Percentiles rank a stretch among this genome's conserved stretches.
Conservation (phyloP, 2,113 vertebrate species). For the Gavia stellata region DNA sequence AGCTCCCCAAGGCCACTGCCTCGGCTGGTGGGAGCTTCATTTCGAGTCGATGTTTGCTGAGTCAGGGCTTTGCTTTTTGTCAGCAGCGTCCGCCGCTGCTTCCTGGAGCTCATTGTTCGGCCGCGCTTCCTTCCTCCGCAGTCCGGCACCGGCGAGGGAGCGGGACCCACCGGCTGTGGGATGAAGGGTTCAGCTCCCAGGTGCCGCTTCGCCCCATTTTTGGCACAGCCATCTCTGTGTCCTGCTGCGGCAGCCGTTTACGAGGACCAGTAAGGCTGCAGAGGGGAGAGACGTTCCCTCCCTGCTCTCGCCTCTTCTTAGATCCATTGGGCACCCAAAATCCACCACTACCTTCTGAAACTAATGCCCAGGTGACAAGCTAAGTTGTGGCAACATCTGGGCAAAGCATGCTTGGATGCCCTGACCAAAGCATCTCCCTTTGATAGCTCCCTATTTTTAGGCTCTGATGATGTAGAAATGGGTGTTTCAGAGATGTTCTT, state of each 20-base stretch:
- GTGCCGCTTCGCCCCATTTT: not conserved
- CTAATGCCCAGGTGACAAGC: not conserved
- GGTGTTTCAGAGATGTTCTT: not conserved
- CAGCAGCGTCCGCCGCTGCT: fast-evolving
- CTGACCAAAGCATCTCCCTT: not conserved
- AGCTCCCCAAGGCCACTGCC: not conserved
- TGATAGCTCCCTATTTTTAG: not conserved
- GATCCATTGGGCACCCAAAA: not conserved
- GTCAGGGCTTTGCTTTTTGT: not conserved
- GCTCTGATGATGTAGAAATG: not conserved
- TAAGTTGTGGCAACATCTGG: not conserved
- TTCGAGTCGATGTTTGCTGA: not conserved
- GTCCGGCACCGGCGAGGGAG: fast-evolving
- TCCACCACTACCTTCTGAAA: not conserved
- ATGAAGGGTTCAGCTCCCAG: not conserved
- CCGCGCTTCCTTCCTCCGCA: not conserved
- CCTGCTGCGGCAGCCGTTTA: not conserved
- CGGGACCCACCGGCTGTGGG: not conserved
- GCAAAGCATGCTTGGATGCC: not conserved
- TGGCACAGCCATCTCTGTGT: not conserved
- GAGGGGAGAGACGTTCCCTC: not conserved
- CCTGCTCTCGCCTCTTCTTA: not conserved
- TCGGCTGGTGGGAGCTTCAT: not conserved
- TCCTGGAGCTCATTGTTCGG: not conserved
- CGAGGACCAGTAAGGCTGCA: not conserved